Percentiles rank a stretch among this genome's conserved stretches.
Conservation (phyloP, 2,797 vertebrate genomes). For the Adrianichthys oophorus region DNA sequence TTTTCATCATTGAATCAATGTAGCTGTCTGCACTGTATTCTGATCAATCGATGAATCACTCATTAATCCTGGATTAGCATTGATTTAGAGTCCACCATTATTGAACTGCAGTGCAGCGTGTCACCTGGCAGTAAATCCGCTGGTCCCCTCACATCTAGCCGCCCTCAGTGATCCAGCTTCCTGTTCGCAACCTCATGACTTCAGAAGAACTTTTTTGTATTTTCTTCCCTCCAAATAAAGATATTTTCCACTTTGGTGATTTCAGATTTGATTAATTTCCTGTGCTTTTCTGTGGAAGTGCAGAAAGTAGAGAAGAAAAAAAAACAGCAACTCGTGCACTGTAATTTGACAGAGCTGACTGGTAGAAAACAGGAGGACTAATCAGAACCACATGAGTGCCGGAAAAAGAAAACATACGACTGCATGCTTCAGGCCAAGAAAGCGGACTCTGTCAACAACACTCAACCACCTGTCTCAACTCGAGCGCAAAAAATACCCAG, state of each 20-base stretch:
- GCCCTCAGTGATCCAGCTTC: neutral
- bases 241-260: slow-evolving; percentile 4
- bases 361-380: slow-evolving; percentile 10
- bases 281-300: slow-evolving; percentile 7
- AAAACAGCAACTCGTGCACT: slow-evolving; percentile 4
- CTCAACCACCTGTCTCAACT: slow-evolving; percentile 36
- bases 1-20: slow-evolving; percentile 54
- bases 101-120: slow-evolving; percentile 17
- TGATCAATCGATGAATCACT: slow-evolving; percentile 52
- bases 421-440: slow-evolving; percentile 16
- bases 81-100: slow-evolving; percentile 19
- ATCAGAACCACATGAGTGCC: slow-evolving; percentile 48
- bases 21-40: slow-evolving; percentile 28
- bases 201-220: slow-evolving; percentile 31
- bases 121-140: slow-evolving; percentile 14
- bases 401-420: slow-evolving; percentile 16
- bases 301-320: slow-evolving; percentile 1
- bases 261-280: slow-evolving; percentile 2
- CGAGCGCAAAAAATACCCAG: slow-evolving; percentile 2
- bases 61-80: slow-evolving; percentile 57
- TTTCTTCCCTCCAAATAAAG: slow-evolving; percentile 11
- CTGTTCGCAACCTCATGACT: slow-evolving; percentile 5
- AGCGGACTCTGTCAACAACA: slow-evolving; percentile 41
- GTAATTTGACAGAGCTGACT: slow-evolving; percentile 9
- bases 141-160: neutral